phyloP scores from a whole-genome alignment of 1,140 invertebrate genomes.

The Eurosta solidaginis region DNA sequence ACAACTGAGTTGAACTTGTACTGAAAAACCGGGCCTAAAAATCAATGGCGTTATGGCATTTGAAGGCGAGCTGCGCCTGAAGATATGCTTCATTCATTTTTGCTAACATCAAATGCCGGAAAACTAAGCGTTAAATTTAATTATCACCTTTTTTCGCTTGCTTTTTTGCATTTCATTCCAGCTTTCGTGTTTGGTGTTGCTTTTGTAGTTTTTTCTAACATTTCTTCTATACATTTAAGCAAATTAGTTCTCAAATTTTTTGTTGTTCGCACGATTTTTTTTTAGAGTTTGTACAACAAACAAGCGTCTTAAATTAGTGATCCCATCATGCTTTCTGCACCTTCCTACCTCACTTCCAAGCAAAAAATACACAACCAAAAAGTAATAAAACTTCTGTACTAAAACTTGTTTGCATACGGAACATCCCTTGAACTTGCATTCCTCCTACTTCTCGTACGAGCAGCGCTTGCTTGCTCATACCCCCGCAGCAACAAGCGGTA shows the following conservation, averaged over 20 bases:
- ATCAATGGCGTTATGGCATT: background rate
- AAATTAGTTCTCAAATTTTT: background rate
- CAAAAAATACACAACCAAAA: background rate
- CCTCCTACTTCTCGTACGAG: background rate
- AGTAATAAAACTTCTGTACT: background rate
- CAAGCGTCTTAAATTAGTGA: background rate
- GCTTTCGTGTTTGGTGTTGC: background rate
- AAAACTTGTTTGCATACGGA: background rate
- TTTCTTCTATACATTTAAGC: background rate
- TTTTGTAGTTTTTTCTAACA: background rate
- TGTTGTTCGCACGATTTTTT: background rate
- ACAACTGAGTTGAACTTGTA: background rate
- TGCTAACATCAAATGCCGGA: background rate
- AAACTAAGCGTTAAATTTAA: background rate
- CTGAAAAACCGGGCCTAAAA: background rate
- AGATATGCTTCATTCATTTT: conserved; percentile 1
- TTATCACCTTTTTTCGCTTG: conserved; percentile 3
- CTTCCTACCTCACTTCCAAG: background rate
- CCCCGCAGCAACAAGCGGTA: background rate
- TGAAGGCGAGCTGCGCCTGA: background rate
- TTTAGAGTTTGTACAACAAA: background rate
- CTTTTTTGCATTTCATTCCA: background rate
- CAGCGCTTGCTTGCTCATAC: background rate
- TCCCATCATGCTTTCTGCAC: background rate
- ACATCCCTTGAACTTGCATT: background rate